Evolutionary conservation across 2,797 vertebrate genomes (phyloP), one percentile per base, ranked within the genome.

Genomic region (Distichodus sexfasciatus): DNA sequence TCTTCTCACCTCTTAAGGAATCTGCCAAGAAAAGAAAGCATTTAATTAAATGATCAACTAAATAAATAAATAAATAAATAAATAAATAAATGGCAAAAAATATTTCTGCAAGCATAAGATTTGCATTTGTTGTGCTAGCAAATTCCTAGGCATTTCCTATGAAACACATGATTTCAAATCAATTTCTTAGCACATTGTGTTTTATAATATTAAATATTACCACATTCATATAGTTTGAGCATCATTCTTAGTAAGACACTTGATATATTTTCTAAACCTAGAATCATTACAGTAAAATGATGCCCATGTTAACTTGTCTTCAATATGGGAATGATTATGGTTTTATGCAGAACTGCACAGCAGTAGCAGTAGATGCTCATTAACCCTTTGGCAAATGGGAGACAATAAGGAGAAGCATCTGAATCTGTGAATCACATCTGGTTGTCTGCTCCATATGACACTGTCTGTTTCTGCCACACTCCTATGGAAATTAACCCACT

Each of bases 1-100:
- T 98, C 91, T 97, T 99, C 83, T 99, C 97, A 80, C 92, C 93
- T 87, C 96, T 92, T 82, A 95, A 96, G 76, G 91, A 93, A 86
- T 99, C 96, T 99, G 90, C 79, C 88, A 88, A 72, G 46, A 11
- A 72, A 66, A 59, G 33, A 44, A 4, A 44, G 19, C 5, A 58
- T 57, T 47, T 48, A 54, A 17, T 47, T 15, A 28, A 40, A n/a
- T n/a, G n/a, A n/a, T n/a, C n/a, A n/a, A n/a, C n/a, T n/a, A n/a
- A n/a, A n/a, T n/a, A n/a, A n/a, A n/a, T n/a, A n/a, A n/a, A n/a
- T n/a, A n/a, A n/a, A n/a, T n/a, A n/a, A n/a, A n/a, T n/a, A n/a
- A n/a, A n/a, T n/a, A n/a, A n/a, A n/a, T n/a, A n/a, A n/a, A n/a
- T n/a, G n/a, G n/a, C n/a, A n/a, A n/a, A n/a, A n/a, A n/a, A n/a